Base-by-base conservation (phyloP, 2,888 invertebrate species). In the Nemapogon koenigi region DNA sequence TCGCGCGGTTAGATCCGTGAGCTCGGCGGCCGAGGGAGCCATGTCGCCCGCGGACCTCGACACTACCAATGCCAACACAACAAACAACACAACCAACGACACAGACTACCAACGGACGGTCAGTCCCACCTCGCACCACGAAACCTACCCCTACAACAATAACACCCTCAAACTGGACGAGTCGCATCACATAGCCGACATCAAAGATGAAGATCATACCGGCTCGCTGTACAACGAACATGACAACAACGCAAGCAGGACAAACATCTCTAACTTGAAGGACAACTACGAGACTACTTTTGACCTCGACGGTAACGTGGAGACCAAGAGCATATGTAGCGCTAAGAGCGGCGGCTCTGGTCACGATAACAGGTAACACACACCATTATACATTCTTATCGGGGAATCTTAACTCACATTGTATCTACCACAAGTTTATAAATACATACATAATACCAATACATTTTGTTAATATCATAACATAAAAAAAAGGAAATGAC, bases 271-370 rank as follows among this genome's bases (percentile, higher is more conserved):
- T 28, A 79, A 81, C 40, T 82, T 80, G 52, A 86, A 87, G 51
- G 89, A 89, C 62, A 89, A 88, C 70, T 89, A 87, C 59, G 90
- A 88, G 64, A 90, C 92, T 11, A 92, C 91, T 19, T 94, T 92
- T 70, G 95, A 94, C 66, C 83, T 93, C 52, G 94, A 95, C 59
- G 94, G 93, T 43, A 93, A 93, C 67, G 89, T 94, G 45, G 94
- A 95, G 67, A 94, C 95, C 3, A 88, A 93, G 52, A 93, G 93
- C 49, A 90, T 91, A 46, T 90, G 91, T 64, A 90, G 90, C 65
- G 84, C 88, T 38, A 88, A 88, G 55, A 86, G 89, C 53, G 87
- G 87, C 44, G 87, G 89, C 51, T 90, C 90, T 16, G 86, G 87
- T 52, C 89, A 90, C 51, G 91, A 90, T 57, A 86, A 84, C 82